A percentile compares a stretch with the other conserved stretches of the same genome.
Conservation (phyloP, 1,140 invertebrate species). For the Radopholus similis region DNA sequence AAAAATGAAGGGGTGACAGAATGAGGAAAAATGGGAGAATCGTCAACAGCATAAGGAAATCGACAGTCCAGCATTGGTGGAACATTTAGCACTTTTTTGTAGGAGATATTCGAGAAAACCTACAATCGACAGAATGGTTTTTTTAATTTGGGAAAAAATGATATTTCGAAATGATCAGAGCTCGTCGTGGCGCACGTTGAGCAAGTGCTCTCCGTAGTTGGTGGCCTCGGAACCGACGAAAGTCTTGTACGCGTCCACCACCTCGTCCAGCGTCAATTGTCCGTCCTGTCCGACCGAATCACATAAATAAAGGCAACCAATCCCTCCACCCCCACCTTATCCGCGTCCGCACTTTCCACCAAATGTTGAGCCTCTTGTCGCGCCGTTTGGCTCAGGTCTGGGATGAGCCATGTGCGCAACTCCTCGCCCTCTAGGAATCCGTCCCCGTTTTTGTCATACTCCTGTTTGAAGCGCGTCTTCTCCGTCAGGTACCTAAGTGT, state of each 20-base stretch:
- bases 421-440: slow-evolving; percentile 75
- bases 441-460: slow-evolving; percentile 82
- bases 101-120: no score
- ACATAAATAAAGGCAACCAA: no score
- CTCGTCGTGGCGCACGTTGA: slow-evolving; percentile 67
- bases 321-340: slow-evolving; percentile 69
- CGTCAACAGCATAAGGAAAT: no score
- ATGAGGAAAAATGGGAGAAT: no score
- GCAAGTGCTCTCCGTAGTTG: slow-evolving; percentile 84
- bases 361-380: slow-evolving; percentile 85
- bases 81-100: no score
- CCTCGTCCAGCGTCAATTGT: slow-evolving; percentile 76
- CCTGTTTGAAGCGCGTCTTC: slow-evolving; percentile 82
- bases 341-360: slow-evolving; percentile 79
- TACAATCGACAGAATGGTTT: no score
- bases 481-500: slow-evolving; percentile 69
- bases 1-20: no score
- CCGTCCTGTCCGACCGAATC: no score
- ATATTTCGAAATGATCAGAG: slow-evolving; percentile 18
- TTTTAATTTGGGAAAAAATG: no score
- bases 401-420: slow-evolving; percentile 82
- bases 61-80: no score
- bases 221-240: slow-evolving; percentile 94
- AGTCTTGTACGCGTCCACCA: slow-evolving; percentile 79
- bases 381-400: slow-evolving; percentile 80